Evolutionary conservation across 2,888 invertebrate species (phyloP).

Genomic region (Dolomedes plantarius): DNA sequence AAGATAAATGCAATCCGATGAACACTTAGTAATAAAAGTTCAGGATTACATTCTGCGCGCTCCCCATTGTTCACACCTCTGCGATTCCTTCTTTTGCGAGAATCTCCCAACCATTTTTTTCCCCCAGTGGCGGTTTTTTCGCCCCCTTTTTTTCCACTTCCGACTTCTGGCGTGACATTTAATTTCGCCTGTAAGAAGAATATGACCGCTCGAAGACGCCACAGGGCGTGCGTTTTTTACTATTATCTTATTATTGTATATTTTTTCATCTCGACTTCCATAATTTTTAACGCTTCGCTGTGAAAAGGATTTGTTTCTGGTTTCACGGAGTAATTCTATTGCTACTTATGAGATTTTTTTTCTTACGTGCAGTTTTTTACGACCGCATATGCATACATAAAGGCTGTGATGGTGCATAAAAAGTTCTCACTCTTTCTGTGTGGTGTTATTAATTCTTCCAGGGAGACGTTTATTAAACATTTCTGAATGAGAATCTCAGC

Average conservation of each 20-base stretch:
- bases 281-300: conserved; percentile 27
- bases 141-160: conserved; percentile 31
- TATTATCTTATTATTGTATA: conserved; percentile 48
- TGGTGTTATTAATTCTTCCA: conserved; percentile 41
- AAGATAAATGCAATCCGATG: conserved; percentile 49
- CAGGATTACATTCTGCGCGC: conserved; percentile 27
- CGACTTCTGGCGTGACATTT: conserved; percentile 62
- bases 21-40: conserved; percentile 38
- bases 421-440: conserved; percentile 21
- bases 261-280: conserved; percentile 24
- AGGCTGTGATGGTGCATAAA: conserved; percentile 4
- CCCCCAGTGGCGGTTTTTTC: background rate
- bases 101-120: background rate
- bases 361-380: background rate
- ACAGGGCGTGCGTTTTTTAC: conserved; percentile 46
- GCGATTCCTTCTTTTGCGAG: background rate
- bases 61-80: conserved; percentile 52
- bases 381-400: conserved; percentile 6
- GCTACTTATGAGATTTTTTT: conserved; percentile 13
- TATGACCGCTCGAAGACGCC: conserved; percentile 46
- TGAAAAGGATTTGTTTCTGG: conserved; percentile 38
- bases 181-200: conserved; percentile 65
- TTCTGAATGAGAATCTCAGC: conserved; percentile 30
- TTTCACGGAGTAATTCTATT: conserved; percentile 26
- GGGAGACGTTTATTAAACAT: conserved; percentile 43